phyloP scores from a whole-genome alignment of 2,113 vertebrate genomes.

The Sinosuthora webbiana region DNA sequence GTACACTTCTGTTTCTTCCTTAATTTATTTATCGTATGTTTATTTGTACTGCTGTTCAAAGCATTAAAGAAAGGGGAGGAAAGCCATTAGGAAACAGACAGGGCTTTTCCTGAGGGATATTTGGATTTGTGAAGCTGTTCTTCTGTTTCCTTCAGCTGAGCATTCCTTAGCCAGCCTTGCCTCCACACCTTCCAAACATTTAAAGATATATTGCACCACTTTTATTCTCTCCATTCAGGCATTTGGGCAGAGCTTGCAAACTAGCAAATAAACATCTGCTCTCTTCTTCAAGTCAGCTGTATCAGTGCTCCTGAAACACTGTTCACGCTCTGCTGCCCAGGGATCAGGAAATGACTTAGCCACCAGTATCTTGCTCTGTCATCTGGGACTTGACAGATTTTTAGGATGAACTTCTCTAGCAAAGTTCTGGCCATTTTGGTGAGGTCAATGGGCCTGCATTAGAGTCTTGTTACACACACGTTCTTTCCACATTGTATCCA shows the following conservation, averaged over 20 bases:
- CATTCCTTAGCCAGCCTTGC: not conserved
- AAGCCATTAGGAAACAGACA: not conserved
- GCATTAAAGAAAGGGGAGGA: not conserved
- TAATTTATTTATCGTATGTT: conserved; percentile 28
- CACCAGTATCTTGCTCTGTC: not conserved
- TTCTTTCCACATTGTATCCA: accelerated
- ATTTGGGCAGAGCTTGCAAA: not conserved
- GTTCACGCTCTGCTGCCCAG: not conserved
- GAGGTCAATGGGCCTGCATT: not conserved
- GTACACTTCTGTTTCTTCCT: conserved; percentile 13
- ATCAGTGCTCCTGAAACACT: not conserved
- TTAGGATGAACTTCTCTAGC: not conserved
- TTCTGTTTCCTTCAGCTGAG: not conserved
- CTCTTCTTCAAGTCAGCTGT: not conserved
- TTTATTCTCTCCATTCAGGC: not conserved
- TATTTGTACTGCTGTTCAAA: not conserved
- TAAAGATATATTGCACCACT: not conserved
- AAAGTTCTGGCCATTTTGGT: not conserved
- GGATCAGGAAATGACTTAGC: not conserved
- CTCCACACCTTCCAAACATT: not conserved
- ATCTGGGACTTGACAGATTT: not conserved
- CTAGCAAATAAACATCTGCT: not conserved
- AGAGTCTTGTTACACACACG: accelerated
- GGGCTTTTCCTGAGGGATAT: not conserved
- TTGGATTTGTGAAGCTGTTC: not conserved